These are phyloP conservation scores for Megalopta genalis DNA, from an alignment of 1,140 invertebrate species.

Conservation along the genomic window DNA sequence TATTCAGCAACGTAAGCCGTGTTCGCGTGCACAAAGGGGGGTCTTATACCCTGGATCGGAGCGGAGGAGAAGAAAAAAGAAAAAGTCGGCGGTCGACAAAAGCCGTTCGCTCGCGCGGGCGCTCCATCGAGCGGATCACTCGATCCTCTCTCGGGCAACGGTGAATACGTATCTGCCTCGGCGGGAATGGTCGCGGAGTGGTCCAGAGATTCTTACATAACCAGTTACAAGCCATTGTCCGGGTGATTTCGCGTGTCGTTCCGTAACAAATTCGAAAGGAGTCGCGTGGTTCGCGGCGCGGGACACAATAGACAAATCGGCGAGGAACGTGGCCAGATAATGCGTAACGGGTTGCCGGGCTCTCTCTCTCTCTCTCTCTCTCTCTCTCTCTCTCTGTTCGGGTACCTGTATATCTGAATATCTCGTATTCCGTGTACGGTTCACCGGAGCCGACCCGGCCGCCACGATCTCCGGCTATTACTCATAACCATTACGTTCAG, in stretches of 20 bases:
- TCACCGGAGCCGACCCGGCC: constrained; percentile 59
- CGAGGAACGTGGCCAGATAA: constrained; percentile 49
- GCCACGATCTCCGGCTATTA: constrained; percentile 70
- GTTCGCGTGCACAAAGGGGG: too few relatives aligned
- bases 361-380: not conserved
- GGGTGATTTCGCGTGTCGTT: constrained; percentile 24
- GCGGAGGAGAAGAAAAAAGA: too few relatives aligned
- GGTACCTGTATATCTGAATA: constrained; percentile 62
- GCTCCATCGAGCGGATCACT: too few relatives aligned
- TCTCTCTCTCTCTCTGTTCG: constrained; percentile 31
- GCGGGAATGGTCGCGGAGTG: not conserved
- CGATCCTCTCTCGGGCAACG: not conserved
- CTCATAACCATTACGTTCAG: constrained; percentile 65
- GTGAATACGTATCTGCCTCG: not conserved
- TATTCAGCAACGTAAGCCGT: too few relatives aligned
- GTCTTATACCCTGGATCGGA: too few relatives aligned
- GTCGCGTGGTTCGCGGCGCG: constrained; percentile 30
- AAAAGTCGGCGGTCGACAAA: too few relatives aligned
- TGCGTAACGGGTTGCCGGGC: constrained; percentile 63
- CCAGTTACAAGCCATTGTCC: constrained; percentile 27
- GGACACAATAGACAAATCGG: constrained; percentile 38
- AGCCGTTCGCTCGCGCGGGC: too few relatives aligned
- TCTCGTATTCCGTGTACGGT: constrained; percentile 69
- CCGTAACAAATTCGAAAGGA: constrained; percentile 31
- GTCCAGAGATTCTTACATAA: constrained; percentile 10